Evolutionary conservation across 2,113 vertebrate genomes (phyloP).

Genomic region (Leptobrachium ailaonicum): DNA sequence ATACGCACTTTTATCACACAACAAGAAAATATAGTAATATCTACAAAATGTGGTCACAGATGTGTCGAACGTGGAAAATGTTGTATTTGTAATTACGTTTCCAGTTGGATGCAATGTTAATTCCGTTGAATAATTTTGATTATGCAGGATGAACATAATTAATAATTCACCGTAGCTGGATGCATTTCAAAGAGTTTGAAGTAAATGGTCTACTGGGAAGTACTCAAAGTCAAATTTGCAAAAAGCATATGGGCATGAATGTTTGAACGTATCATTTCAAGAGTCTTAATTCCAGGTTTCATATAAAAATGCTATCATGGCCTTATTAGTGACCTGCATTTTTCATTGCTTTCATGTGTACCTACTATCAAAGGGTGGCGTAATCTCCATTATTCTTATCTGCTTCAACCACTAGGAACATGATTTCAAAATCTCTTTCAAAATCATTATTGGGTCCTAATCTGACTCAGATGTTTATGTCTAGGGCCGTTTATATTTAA

Average conservation of each 20-base stretch:
- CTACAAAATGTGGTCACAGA: constrained; percentile 35
- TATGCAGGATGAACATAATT: constrained; percentile 28
- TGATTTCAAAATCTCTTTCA: too few relatives aligned
- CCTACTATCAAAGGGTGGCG: too few relatives aligned
- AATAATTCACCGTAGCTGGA: constrained; percentile 30
- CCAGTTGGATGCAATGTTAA: constrained; percentile 38
- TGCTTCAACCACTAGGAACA: too few relatives aligned
- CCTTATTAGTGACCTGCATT: neutral
- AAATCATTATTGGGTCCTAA: too few relatives aligned
- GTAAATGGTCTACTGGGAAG: constrained; percentile 1
- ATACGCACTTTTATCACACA: too few relatives aligned
- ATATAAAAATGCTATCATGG: too few relatives aligned
- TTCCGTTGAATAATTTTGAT: constrained; percentile 39
- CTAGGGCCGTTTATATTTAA: too few relatives aligned
- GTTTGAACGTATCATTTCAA: too few relatives aligned
- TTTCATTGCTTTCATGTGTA: neutral
- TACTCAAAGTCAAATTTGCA: constrained; percentile 1
- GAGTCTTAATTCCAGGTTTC: neutral
- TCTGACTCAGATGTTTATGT: too few relatives aligned
- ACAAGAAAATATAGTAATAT: constrained; percentile 16
- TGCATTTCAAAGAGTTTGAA: constrained; percentile 15
- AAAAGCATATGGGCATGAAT: neutral
- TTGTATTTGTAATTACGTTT: constrained; percentile 27
- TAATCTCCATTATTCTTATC: too few relatives aligned
- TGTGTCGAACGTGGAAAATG: constrained; percentile 38